A percentile compares a stretch with the other conserved stretches of the same genome.
These are phyloP conservation scores for Calidris pygmaea DNA, from an alignment of 2,113 vertebrate genomes.

Conservation along the genomic window DNA sequence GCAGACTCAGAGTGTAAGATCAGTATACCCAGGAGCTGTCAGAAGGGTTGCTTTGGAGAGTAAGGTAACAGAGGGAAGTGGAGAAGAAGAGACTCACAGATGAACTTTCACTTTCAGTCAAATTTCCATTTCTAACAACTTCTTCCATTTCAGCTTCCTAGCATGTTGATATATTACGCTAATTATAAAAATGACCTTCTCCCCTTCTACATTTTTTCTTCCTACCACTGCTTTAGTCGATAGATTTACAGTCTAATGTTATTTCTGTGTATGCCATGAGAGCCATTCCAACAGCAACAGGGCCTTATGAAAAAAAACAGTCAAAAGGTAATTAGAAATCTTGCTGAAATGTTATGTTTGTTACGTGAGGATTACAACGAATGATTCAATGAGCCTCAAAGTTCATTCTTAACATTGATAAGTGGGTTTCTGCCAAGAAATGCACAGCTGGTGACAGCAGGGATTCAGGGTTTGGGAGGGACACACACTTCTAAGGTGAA, in stretches of 20 bases:
- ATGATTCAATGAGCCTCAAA: conserved; percentile 45
- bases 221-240: not conserved
- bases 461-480: conserved; percentile 46
- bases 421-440: conserved; percentile 49
- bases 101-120: conserved; percentile 53
- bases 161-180: conserved; percentile 32
- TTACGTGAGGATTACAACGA: conserved; percentile 41
- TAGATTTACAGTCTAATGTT: conserved; percentile 13
- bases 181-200: conserved; percentile 46
- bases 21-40: not conserved
- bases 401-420: conserved; percentile 47
- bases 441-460: conserved; percentile 39
- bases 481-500: conserved; percentile 48
- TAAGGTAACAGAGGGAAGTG: not conserved
- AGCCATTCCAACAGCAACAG: conserved; percentile 42
- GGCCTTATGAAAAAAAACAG: conserved; percentile 4
- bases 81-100: conserved; percentile 18
- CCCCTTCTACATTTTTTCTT: not conserved
- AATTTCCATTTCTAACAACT: conserved; percentile 61
- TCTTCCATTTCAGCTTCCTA: conserved; percentile 38
- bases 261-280: conserved; percentile 22
- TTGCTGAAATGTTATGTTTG: conserved; percentile 63
- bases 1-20: not conserved
- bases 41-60: not conserved
- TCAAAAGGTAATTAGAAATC: conserved; percentile 60